Percentiles rank a stretch among this genome's conserved stretches.
Conservation (phyloP, 2,113 vertebrate species). For the Desmodus rotundus region DNA sequence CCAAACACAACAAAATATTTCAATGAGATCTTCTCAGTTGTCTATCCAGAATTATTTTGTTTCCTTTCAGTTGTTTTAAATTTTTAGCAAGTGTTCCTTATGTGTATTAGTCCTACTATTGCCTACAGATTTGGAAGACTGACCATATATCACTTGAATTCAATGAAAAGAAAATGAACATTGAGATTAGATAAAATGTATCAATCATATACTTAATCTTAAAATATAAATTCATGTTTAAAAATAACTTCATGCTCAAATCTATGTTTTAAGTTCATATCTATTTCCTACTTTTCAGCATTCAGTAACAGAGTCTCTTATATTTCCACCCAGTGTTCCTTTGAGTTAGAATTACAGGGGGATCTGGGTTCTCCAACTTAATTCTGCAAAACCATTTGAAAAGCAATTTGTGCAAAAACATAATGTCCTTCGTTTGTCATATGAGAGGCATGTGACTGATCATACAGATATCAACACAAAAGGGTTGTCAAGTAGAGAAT, state of each 20-base stretch:
- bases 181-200: not conserved
- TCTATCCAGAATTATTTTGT: not conserved
- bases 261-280: not conserved
- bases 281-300: not conserved
- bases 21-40: not conserved
- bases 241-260: not conserved
- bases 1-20: not conserved
- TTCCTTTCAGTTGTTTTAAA: not conserved
- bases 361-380: too few species aligned
- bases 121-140: not conserved
- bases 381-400: too few species aligned
- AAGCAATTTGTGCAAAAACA: too few species aligned
- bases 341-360: not conserved
- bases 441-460: too few species aligned
- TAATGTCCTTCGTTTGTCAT: too few species aligned
- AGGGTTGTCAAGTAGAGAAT: too few species aligned
- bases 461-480: too few species aligned
- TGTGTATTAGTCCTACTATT: not conserved
- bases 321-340: not conserved
- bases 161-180: not conserved
- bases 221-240: not conserved
- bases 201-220: not conserved
- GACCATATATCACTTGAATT: not conserved
- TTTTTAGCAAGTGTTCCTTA: not conserved
- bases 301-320: not conserved